Evolutionary conservation across 2,113 vertebrate species (phyloP).

Genomic region (Procapra przewalskii): DNA sequence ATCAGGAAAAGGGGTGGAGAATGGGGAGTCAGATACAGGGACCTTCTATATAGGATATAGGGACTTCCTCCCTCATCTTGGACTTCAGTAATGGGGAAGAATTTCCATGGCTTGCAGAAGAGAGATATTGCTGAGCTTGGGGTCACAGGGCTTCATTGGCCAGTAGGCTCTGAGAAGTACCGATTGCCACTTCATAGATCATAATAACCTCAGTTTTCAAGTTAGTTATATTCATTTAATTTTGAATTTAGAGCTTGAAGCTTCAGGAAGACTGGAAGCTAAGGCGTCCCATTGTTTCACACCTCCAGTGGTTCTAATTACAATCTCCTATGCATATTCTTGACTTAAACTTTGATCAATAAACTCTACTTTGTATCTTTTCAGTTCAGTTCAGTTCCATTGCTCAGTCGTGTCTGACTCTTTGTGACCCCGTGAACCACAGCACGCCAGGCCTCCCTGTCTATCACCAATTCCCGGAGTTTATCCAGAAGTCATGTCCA

Average conservation of each 20-base stretch:
- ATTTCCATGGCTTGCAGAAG: neutral
- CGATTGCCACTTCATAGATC: neutral
- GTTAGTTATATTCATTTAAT: neutral
- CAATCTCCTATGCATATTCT: neutral
- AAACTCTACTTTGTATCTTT: neutral
- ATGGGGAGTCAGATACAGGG: neutral
- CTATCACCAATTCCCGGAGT: rapidly evolving
- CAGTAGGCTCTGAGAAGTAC: neutral
- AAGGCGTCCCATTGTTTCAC: neutral
- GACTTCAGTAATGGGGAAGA: neutral
- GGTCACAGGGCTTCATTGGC: neutral
- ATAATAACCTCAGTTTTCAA: neutral
- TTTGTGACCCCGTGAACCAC: rapidly evolving
- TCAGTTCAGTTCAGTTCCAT: neutral
- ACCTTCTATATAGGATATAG: neutral
- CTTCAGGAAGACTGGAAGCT: neutral
- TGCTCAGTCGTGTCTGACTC: rapidly evolving
- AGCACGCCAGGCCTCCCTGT: neutral
- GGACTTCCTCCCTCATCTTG: neutral
- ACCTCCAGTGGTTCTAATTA: neutral
- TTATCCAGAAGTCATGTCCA: neutral
- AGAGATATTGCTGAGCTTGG: neutral
- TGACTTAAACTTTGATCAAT: neutral
- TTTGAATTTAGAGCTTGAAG: neutral
- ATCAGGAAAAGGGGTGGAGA: neutral